A percentile compares a stretch with the other conserved stretches of the same genome.
Conservation (phyloP, 2,888 invertebrate genomes). For the Lycocerus yunnanus region DNA sequence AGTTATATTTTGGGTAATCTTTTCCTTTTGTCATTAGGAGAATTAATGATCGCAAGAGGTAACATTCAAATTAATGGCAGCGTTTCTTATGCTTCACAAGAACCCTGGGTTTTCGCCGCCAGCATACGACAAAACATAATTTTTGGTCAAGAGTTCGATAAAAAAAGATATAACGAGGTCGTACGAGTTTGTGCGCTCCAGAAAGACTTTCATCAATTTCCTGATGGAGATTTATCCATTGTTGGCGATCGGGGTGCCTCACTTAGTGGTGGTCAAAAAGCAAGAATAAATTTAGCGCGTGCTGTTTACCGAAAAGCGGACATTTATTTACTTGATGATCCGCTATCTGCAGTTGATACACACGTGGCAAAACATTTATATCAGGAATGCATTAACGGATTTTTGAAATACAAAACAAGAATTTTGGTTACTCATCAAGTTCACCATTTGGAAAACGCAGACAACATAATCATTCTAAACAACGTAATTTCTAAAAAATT, state of each 20-base stretch:
- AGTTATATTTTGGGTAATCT: not conserved
- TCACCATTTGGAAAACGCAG: slow-evolving; percentile 74
- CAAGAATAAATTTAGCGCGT: slow-evolving; percentile 71
- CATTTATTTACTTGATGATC: slow-evolving; percentile 83
- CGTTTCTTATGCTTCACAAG: slow-evolving; percentile 79
- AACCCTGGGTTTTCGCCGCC: slow-evolving; percentile 82
- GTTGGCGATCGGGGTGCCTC: slow-evolving; percentile 83
- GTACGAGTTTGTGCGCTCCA: slow-evolving; percentile 70
- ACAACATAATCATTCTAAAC: slow-evolving; percentile 67
- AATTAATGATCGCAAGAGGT: slow-evolving; percentile 64
- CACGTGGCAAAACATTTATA: slow-evolving; percentile 80
- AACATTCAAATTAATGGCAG: slow-evolving; percentile 66
- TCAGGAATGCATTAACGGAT: slow-evolving; percentile 74
- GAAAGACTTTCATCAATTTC: slow-evolving; percentile 74
- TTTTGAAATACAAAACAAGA: slow-evolving; percentile 69
- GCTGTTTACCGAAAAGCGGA: slow-evolving; percentile 74
- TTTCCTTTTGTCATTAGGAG: slow-evolving; percentile 58
- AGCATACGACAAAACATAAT: slow-evolving; percentile 83
- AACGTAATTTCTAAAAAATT: slow-evolving; percentile 56
- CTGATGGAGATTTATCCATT: slow-evolving; percentile 72
- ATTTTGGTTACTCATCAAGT: slow-evolving; percentile 86
- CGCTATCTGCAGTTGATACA: slow-evolving; percentile 84
- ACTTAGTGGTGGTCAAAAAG: slow-evolving; percentile 82
- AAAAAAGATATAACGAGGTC: slow-evolving; percentile 62
- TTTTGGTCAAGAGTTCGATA: slow-evolving; percentile 73